Conservation (phyloP, 2,797 vertebrate genomes). For the Esox masquinongy region DNA sequence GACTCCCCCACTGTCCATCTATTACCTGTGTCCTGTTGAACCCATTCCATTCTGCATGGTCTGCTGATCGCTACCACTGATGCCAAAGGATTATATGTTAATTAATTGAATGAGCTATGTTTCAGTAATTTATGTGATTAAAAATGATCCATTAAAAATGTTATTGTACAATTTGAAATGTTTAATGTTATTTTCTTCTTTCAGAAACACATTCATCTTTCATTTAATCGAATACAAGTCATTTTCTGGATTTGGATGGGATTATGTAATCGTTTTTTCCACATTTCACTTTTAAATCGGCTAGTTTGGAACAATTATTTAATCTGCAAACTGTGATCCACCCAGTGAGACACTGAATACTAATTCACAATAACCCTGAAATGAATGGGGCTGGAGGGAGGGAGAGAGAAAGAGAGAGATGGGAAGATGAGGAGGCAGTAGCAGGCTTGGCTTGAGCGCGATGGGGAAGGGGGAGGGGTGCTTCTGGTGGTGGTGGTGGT, state of each 20-base stretch:
- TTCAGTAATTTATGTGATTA: neutral
- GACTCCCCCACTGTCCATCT: constrained; percentile 50
- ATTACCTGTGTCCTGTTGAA: constrained; percentile 47
- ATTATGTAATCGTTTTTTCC: constrained; percentile 1
- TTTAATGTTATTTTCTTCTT: neutral
- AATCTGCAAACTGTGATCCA: constrained; percentile 58
- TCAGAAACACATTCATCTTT: neutral
- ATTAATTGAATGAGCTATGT: neutral
- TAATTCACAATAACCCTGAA: constrained; percentile 75
- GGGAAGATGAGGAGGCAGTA: constrained; percentile 71
- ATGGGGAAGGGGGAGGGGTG: constrained; percentile 29
- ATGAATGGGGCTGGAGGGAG: constrained; percentile 75
- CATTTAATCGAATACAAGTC: neutral
- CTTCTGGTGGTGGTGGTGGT: constrained; percentile 49
- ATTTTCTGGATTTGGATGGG: neutral
- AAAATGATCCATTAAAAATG: neutral
- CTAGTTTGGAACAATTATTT: constrained; percentile 31
- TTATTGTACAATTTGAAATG: neutral
- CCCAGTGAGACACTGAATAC: constrained; percentile 57
- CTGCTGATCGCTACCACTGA: constrained; percentile 30
- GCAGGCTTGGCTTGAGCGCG: constrained; percentile 73
- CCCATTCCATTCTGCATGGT: constrained; percentile 29
- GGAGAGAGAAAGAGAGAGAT: constrained; percentile 69
- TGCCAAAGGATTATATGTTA: constrained; percentile 1
- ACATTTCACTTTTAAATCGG: neutral